Base-by-base conservation (phyloP, 2,113 vertebrate species). In the Serilophus lunatus region DNA sequence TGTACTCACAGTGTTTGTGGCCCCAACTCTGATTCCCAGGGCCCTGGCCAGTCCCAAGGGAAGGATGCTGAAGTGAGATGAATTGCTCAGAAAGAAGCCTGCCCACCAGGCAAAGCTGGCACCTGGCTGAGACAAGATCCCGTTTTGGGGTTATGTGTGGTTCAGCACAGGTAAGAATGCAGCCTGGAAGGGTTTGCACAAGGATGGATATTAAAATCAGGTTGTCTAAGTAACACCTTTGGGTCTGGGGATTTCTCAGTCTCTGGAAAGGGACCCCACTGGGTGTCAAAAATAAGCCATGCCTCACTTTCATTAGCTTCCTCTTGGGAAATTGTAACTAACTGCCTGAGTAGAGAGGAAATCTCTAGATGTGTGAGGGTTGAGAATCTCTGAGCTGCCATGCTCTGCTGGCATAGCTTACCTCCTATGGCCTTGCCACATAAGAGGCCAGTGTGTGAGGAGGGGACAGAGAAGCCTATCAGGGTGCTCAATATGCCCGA, bases 401-500 rank as follows among this genome's bases (percentile, higher is more conserved):
- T 26, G 9, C 25, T 9, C 14, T 33, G 19, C 11, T 50, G 88
- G 5, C 44, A 33, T 2, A 8, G 42, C 18, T 51, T 47, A 20
- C 36, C 49, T 76, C 31, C 29, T 19, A 12, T 42, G 59, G 28
- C 53, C 26, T 44, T 61, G 49, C 36, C 70, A 56, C 25, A 50
- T 45, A 23, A 4, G 0, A 2, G 54, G 15, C 19, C 13, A 18
- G 22, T 2, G 35, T 47, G 25, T 10, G 68, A 78, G 44, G 25
- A 54, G 36, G 53, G n/a, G 40, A n/a, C 1, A 3, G 56, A 24
- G 49, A 19, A 91, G 9, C 29, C 33, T 28, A 5, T 22, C 2
- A 0, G 12, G 47, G 36, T 33, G 26, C 53, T 61, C 65, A 33
- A 1, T 5, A 20, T 5, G 1, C 40, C 10, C 64, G 1, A 71